Conservation (phyloP, 1,140 invertebrate species). For the Drosophila trapezifrons region DNA sequence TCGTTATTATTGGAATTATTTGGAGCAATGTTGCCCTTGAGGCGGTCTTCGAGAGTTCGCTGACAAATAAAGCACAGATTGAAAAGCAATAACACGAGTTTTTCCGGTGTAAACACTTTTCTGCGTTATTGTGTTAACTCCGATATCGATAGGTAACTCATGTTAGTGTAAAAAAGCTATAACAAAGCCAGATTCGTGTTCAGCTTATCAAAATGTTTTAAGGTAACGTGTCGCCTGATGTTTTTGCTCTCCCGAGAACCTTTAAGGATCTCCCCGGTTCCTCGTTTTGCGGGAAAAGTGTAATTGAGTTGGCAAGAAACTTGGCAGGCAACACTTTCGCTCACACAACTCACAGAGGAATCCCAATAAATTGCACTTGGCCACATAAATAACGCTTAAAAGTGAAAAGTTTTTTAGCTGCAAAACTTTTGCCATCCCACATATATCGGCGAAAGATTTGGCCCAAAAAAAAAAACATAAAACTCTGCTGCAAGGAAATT, state of each 20-base stretch:
- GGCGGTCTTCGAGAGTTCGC: too few relatives aligned
- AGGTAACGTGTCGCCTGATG: not conserved
- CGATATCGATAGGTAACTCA: too few relatives aligned
- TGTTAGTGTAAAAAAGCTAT: too few relatives aligned
- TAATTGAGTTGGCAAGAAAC: constrained; percentile 73
- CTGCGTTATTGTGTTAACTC: too few relatives aligned
- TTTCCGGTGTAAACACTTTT: too few relatives aligned
- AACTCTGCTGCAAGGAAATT: constrained; percentile 11
- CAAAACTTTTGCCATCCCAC: constrained; percentile 37
- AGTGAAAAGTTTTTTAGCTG: constrained; percentile 45
- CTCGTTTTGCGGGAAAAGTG: constrained; percentile 38
- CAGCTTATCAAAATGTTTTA: too few relatives aligned
- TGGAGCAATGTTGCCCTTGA: too few relatives aligned
- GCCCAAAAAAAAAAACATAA: constrained; percentile 21
- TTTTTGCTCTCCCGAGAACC: not conserved
- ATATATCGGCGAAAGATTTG: constrained; percentile 41
- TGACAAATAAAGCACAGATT: too few relatives aligned
- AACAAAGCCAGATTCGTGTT: too few relatives aligned
- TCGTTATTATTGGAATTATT: too few relatives aligned
- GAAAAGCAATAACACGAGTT: too few relatives aligned
- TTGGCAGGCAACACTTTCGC: constrained; percentile 56
- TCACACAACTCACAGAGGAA: constrained; percentile 9
- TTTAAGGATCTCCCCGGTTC: constrained; percentile 24
- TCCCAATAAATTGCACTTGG: constrained; percentile 59
- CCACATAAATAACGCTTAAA: constrained; percentile 59